These are phyloP conservation scores for Willowsia nigromaculata DNA, from an alignment of 2,888 invertebrate species.

Conservation along the genomic window DNA sequence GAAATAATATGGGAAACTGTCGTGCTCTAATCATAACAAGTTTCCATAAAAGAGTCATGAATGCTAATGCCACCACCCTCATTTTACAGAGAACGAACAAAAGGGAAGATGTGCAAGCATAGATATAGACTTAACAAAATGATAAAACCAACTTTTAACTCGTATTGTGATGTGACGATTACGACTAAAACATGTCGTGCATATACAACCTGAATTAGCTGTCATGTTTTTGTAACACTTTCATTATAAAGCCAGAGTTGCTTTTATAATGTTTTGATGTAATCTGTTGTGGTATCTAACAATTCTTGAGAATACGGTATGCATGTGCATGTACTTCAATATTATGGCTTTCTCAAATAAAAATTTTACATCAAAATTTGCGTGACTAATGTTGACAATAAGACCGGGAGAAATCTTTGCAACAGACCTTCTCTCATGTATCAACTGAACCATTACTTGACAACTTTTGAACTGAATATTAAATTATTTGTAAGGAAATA, in stretches of 20 bases:
- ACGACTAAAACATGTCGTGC: slow-evolving; percentile 1
- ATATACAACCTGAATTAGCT: slow-evolving; percentile 39
- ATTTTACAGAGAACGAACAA: neutral
- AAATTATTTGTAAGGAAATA: no score
- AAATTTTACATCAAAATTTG: no score
- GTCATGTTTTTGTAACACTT: slow-evolving; percentile 27
- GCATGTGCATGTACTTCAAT: no score
- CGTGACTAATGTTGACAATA: no score
- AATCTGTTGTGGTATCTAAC: neutral
- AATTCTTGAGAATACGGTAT: no score
- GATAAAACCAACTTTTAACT: slow-evolving; percentile 1
- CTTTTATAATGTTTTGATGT: neutral
- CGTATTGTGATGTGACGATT: neutral
- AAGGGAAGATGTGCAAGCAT: neutral
- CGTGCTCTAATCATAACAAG: slow-evolving; percentile 20
- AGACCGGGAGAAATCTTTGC: no score
- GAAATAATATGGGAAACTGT: neutral
- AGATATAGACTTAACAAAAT: slow-evolving; percentile 8
- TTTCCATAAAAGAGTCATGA: slow-evolving; percentile 39
- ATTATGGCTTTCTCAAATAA: no score
- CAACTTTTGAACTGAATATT: no score
- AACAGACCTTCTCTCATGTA: no score
- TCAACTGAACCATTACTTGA: no score
- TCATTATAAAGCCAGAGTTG: neutral
- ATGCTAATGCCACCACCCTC: slow-evolving; percentile 16